Evolutionary conservation across 2,113 vertebrate species (phyloP), one percentile per base, ranked within the genome.

Genomic region (Catharus minimus): DNA sequence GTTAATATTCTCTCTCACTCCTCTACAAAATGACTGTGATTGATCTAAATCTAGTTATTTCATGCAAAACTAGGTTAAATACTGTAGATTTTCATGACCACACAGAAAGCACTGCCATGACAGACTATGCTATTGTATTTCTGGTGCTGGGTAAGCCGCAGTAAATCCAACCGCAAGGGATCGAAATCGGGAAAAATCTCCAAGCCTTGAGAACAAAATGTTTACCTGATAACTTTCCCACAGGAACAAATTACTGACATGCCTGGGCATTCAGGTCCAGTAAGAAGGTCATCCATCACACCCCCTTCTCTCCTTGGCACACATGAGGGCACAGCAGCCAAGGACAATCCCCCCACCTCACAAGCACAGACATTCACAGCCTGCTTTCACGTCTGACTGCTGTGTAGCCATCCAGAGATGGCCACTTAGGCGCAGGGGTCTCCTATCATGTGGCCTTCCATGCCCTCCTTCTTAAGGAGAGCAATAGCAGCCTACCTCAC

Each of bases 21-120:
- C 82, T 81, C 92, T 79, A 82, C 68, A 95, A 89, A 95, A 95
- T 85, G 78, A 90, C 74, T 60, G 65, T 88, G 94, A 96, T 95
- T 93, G 95, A 96, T 95, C 91, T 93, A 90, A 95, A 95, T 94
- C 92, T 80, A 94, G 93, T 95, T 95, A 95, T 95, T 95, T 92
- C 95, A 80, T 67, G 78, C 86, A 94, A 80, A 96, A 96, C 91
- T 94, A 92, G 91, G 95, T 96, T 95, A 95, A 96, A 85, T 94
- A 87, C 92, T 52, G 67, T 79, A 71, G 86, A 93, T 95, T 81
- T 93, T 92, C 92, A 95, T 82, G 90, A 67, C 92, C 95, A 92
- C 95, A 95, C 95, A 95, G 92, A 93, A 94, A 91, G 74, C 86
- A 95, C 93, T 95, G 94, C 19, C 81, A 77, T 67, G 85, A 77